Base-by-base conservation (phyloP, 2,888 invertebrate genomes). In the Latrodectus hesperus region DNA sequence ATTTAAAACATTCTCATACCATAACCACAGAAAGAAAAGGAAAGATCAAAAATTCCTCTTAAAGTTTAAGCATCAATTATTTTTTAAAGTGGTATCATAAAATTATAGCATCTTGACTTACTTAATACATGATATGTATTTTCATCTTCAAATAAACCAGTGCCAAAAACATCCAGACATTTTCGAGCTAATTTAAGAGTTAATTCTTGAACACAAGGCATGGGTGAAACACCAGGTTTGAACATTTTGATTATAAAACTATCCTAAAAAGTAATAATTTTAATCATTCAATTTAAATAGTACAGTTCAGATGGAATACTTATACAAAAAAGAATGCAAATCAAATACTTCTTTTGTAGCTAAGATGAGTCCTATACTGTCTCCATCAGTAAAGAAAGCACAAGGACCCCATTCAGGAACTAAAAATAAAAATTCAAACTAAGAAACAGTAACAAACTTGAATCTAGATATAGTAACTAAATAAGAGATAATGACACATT, bases 161-260 rank as follows among this genome's bases (percentile, higher is more conserved):
- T 94, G 3, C 96, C 96, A 88, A 95, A 94, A 3, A 95, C 95
- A 90, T 96, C 95, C 60, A 96, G 94, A 91, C 96, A 96, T 91
- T 96, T 96, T 75, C 96, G 93, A 1, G 96, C 96, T 90, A 96
- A 92, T 92, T 96, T 96, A 73, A 96, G 92, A 0, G 95, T 95
- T 87, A 96, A 92, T 91, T 96, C 95, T 91, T 93, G 94, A 9
- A 94, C 91, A 51, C 92, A 91, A 14, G 92, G 91, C 91, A 92
- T 91, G 9, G 95, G 94, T 89, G 93, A 93, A 82, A 93, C 93
- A 83, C 93, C 92, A 16, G 95, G 94, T 91, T 95, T 95, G 90
- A 95, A 94, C 90, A 95, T 95, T 89, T 96, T 94, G 14, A 96
- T 96, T 52, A 96, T 95, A 92, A 96, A 95, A 16, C 95, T 95